Evolutionary conservation across 2,797 vertebrate species (phyloP), one percentile per base, ranked within the genome.

Genomic region (Squalus acanthias): DNA sequence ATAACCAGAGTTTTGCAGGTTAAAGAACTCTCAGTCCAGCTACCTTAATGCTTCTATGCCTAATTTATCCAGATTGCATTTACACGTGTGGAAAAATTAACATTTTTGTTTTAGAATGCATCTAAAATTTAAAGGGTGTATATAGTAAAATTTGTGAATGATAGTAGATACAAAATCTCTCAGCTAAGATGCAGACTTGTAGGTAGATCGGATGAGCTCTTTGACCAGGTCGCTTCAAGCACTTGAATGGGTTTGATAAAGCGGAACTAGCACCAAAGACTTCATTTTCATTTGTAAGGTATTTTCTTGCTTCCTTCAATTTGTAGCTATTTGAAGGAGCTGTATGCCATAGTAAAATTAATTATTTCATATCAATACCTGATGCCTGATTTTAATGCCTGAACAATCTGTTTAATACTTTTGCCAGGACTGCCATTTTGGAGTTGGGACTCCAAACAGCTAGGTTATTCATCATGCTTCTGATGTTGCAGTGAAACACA

Each of bases 11-110:
- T 76, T 57, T 53, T 57, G n/a, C 8, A 76, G 53, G 29, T 57
- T n/a, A 76, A 76, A 95, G 7, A 69, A 72, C 22, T 72, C 29
- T 72, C 29, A 95, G 39, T 95, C 70, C 26, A 57, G 15, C 46
- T 74, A 74, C 22, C 70, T 95, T 39, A 70, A 29, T 95, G 53
- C 3, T 76, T 29, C 12, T 95, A 74, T 95, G 24, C 60, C 17
- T 65, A 65, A 92, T 65, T 92, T 92, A 93, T 69, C n/a, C 65
- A 93, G n/a, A 93, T 93, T 67, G 15, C 33, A 67, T 93, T 89
- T 63, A 33, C 29, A 5, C 12, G 50, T 85, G 22, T 67, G 6
- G 7, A 67, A 17, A 93, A 91, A 60, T 92, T 65, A 92, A 92
- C 63, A 63, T n/a, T 63, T 91, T 17, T 39, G 7, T 85, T 46